Conservation (phyloP, 2,888 invertebrate genomes). For the Acleris literana region DNA sequence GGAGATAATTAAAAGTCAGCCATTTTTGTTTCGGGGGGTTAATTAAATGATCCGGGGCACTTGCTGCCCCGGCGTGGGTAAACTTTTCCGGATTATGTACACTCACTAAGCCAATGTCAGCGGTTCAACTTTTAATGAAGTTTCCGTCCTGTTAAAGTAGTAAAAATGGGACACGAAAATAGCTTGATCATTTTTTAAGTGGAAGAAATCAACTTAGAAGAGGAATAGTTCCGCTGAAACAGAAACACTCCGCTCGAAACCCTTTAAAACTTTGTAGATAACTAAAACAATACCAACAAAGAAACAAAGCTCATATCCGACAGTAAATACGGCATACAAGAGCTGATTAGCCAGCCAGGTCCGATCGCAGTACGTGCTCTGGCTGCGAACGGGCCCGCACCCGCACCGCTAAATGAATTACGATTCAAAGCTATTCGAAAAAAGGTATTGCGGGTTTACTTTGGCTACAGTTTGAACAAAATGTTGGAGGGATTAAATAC, state of each 20-base stretch:
- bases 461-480: constrained; percentile 25
- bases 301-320: constrained; percentile 34
- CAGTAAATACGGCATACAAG: constrained; percentile 33
- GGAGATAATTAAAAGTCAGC: constrained; percentile 59
- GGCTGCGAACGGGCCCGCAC: constrained; percentile 24
- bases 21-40: constrained; percentile 56
- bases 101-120: constrained; percentile 35
- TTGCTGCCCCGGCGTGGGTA: constrained; percentile 30
- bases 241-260: neutral
- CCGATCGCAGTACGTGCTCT: constrained; percentile 29
- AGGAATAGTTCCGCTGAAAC: constrained; percentile 8
- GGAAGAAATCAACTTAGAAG: neutral
- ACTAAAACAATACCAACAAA: constrained; percentile 30
- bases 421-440: constrained; percentile 32
- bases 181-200: constrained; percentile 14
- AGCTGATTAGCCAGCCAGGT: constrained; percentile 31
- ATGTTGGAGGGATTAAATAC: constrained; percentile 18
- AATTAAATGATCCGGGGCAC: constrained; percentile 55
- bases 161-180: constrained; percentile 29
- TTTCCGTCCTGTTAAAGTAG: constrained; percentile 30
- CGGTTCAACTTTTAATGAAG: constrained; percentile 37
- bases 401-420: constrained; percentile 33
- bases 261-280: constrained; percentile 22
- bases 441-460: constrained; percentile 26
- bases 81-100: constrained; percentile 37